Percentiles rank a stretch among this genome's conserved stretches.
Evolutionary conservation across 2,888 invertebrate genomes (phyloP).

Genomic region (Pachycephus smyrnensis): DNA sequence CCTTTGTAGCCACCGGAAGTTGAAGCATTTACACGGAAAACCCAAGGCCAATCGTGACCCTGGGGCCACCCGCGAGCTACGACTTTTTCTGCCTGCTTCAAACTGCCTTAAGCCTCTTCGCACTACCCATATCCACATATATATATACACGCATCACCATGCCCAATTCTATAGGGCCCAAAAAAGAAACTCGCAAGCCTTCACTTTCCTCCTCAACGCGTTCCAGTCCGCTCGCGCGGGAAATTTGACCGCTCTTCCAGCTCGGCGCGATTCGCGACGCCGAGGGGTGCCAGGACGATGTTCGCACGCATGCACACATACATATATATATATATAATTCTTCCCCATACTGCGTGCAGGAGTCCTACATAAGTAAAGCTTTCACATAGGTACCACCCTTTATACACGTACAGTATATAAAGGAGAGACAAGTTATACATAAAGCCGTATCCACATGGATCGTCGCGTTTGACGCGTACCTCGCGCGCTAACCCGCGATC

Average conservation of each 20-base stretch:
- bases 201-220: background rate
- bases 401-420: background rate
- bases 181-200: background rate
- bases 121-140: background rate
- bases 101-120: background rate
- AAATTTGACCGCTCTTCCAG: conserved; percentile 7
- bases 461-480: background rate
- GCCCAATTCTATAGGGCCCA: background rate
- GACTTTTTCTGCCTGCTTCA: background rate
- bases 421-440: background rate
- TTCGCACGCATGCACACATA: too few species aligned
- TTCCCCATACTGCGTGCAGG: background rate
- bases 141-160: background rate
- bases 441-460: background rate
- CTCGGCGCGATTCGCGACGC: conserved; percentile 1
- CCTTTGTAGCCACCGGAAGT: background rate
- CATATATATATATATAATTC: too few species aligned
- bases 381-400: background rate
- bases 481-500: conserved; percentile 1
- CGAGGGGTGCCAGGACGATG: background rate
- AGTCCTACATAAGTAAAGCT: background rate
- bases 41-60: background rate
- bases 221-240: background rate
- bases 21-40: background rate
- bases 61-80: background rate